phyloP scores from a whole-genome alignment of 2,113 vertebrate genomes.

The Onychostoma macrolepis region DNA sequence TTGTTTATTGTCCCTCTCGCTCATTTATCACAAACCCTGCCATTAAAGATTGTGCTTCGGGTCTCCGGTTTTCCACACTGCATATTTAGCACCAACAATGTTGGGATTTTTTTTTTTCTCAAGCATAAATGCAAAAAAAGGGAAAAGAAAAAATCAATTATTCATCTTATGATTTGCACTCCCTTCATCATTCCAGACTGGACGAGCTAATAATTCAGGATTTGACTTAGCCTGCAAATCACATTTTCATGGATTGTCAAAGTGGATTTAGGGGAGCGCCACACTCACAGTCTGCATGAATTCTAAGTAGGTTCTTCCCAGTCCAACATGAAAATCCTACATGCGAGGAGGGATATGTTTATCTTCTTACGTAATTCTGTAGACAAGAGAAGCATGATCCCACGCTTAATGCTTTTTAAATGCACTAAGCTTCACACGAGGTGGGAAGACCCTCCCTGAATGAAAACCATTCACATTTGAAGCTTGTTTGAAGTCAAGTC shows the following conservation, averaged over 20 bases:
- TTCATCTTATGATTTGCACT: slow-evolving; percentile 42
- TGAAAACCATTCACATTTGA: not conserved
- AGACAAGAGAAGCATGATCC: slow-evolving; percentile 21
- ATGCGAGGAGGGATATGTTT: slow-evolving; percentile 23
- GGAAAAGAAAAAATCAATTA: slow-evolving; percentile 18
- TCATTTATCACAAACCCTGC: not conserved
- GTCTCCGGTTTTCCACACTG: not conserved
- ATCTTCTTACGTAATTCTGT: slow-evolving; percentile 34
- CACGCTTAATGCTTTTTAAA: slow-evolving; percentile 22
- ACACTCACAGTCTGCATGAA: slow-evolving; percentile 29
- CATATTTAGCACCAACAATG: slow-evolving; percentile 16
- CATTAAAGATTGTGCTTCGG: not conserved
- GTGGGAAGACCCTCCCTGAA: not conserved
- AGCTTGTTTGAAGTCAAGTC: not conserved
- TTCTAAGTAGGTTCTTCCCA: slow-evolving; percentile 29
- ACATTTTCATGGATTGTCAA: slow-evolving; percentile 52
- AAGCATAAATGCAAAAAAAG: slow-evolving; percentile 6
- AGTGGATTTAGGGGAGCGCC: slow-evolving; percentile 51
- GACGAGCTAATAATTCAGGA: slow-evolving; percentile 37
- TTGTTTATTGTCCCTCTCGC: not conserved
- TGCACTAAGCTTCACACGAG: slow-evolving; percentile 24
- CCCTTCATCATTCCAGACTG: slow-evolving; percentile 32
- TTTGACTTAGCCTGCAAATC: slow-evolving; percentile 54
- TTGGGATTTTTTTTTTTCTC: not conserved
- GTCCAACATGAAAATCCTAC: slow-evolving; percentile 39